Percentiles rank a stretch among this genome's conserved stretches.
Evolutionary conservation across 2,113 vertebrate genomes (phyloP).

Genomic region (Antigone vipio): DNA sequence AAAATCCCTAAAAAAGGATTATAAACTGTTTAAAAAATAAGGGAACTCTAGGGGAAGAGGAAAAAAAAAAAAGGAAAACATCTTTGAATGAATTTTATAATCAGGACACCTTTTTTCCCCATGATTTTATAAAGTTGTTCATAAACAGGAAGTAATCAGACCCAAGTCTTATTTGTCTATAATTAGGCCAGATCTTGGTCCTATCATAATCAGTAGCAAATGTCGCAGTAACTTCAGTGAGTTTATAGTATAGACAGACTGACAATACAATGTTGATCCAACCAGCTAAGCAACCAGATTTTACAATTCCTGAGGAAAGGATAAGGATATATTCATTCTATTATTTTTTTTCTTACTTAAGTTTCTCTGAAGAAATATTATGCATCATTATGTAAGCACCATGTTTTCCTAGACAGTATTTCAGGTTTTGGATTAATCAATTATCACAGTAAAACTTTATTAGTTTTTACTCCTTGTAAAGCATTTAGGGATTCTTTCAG

Average conservation of each 20-base stretch:
- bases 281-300: not conserved
- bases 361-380: not conserved
- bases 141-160: not conserved
- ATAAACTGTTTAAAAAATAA: not conserved
- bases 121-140: not conserved
- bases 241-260: not conserved
- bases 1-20: not conserved
- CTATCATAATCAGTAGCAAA: not conserved
- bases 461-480: not conserved
- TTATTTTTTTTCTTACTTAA: too few relatives aligned
- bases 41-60: not conserved
- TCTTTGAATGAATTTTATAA: not conserved
- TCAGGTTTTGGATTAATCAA: not conserved
- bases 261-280: not conserved
- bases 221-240: not conserved
- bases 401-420: not conserved
- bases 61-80: rapidly evolving
- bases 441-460: not conserved
- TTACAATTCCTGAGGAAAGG: not conserved
- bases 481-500: not conserved
- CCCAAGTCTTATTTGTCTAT: not conserved
- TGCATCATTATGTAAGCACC: not conserved
- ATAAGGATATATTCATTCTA: not conserved
- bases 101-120: not conserved
- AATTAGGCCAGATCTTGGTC: not conserved